Evolutionary conservation across 2,113 vertebrate species (phyloP).

Genomic region (Bolborhynchus lineola): DNA sequence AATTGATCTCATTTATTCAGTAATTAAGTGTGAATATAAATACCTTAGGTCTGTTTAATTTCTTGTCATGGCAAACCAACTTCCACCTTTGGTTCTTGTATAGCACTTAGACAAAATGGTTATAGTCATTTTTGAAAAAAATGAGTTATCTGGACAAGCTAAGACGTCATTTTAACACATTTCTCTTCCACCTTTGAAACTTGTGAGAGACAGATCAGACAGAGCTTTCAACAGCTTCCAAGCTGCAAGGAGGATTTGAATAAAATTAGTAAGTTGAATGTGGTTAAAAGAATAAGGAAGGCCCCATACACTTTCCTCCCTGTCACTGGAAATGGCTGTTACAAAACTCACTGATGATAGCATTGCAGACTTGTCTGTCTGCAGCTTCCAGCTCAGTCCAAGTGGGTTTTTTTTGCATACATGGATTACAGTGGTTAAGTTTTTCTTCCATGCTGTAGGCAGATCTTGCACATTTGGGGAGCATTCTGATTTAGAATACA

Average conservation of each 20-base stretch:
- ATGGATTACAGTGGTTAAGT: background rate
- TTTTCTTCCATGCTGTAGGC: slow-evolving; percentile 19
- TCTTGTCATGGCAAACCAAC: background rate
- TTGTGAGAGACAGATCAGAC: background rate
- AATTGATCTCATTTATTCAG: background rate
- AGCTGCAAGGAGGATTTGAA: background rate
- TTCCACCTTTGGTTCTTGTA: background rate
- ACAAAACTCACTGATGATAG: background rate
- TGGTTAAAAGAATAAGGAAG: background rate
- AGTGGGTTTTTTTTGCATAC: background rate
- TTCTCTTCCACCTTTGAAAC: background rate
- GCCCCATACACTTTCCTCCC: background rate
- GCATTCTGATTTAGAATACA: background rate
- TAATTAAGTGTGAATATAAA: background rate
- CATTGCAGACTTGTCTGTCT: background rate
- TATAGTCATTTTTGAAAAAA: slow-evolving; percentile 8
- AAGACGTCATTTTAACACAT: background rate
- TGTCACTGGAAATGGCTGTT: background rate
- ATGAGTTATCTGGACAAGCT: background rate
- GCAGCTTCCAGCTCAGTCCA: background rate
- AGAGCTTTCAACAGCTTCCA: background rate
- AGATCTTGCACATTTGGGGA: background rate
- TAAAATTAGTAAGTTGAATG: background rate
- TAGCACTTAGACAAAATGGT: background rate
- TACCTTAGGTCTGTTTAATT: background rate